Conservation (phyloP, 2,113 vertebrate genomes). For the Setophaga kirtlandii region DNA sequence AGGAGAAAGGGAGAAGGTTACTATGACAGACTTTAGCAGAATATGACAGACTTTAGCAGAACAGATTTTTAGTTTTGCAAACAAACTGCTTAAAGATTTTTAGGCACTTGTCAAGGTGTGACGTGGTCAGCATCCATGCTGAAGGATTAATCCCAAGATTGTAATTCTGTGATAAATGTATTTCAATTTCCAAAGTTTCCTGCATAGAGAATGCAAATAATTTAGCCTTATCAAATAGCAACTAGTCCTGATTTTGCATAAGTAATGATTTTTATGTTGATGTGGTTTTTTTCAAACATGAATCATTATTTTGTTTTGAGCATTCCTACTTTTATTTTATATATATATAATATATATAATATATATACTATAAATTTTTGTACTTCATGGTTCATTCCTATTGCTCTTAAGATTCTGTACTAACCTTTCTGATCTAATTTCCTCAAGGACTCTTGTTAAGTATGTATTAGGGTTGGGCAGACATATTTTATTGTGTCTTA, state of each 20-base stretch:
- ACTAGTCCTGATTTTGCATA: not conserved
- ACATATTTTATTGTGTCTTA: not conserved
- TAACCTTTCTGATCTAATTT: not conserved
- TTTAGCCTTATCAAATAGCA: slow-evolving; percentile 26
- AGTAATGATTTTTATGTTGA: not conserved
- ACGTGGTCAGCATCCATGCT: not conserved
- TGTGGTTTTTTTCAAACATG: not conserved
- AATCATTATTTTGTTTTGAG: not conserved
- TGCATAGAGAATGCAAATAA: not conserved
- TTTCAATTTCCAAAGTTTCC: slow-evolving; percentile 12
- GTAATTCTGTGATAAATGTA: not conserved
- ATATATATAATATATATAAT: too few relatives aligned
- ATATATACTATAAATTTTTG: not conserved
- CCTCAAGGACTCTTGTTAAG: not conserved
- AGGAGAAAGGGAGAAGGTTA: not conserved
- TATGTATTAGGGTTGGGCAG: not conserved
- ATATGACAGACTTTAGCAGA: not conserved
- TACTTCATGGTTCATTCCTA: not conserved
- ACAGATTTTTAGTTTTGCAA: not conserved
- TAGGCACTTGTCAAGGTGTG: not conserved
- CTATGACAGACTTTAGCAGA: not conserved
- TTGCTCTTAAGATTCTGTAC: not conserved
- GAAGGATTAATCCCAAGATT: slow-evolving; percentile 21
- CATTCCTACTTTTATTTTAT: not conserved
- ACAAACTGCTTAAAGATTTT: not conserved